Evolutionary conservation across 2,797 vertebrate species (phyloP).

Genomic region (Threskiornis aethiopicus): DNA sequence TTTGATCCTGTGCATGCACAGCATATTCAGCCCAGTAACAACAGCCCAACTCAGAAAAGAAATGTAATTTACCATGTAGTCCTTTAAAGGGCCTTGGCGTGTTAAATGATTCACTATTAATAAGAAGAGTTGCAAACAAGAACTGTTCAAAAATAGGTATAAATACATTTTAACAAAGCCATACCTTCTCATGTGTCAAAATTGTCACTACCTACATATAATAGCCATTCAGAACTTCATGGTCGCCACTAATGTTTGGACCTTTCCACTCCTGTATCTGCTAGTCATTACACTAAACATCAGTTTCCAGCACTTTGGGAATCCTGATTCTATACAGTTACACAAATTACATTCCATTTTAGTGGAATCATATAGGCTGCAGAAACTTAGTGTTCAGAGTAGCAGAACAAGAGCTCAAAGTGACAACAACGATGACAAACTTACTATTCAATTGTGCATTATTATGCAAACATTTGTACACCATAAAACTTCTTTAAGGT

Average conservation of each 20-base stretch:
- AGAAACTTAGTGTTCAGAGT: background rate
- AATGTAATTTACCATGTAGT: background rate
- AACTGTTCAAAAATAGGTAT: background rate
- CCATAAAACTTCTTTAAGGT: background rate
- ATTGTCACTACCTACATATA: background rate
- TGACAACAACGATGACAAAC: background rate
- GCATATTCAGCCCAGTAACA: conserved; percentile 25
- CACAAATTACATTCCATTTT: background rate
- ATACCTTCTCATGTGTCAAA: background rate
- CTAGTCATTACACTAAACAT: background rate
- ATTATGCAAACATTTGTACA: background rate
- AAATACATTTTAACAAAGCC: background rate
- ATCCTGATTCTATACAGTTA: background rate
- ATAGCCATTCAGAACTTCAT: background rate
- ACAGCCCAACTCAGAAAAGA: background rate
- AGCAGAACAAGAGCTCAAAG: background rate
- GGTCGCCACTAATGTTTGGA: background rate
- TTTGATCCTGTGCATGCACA: conserved; percentile 34
- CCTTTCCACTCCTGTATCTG: background rate
- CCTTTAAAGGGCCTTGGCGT: background rate
- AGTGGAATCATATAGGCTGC: background rate
- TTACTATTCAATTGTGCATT: background rate
- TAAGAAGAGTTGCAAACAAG: background rate
- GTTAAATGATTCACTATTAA: conserved; percentile 1
- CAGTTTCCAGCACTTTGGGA: background rate